phyloP scores from a whole-genome alignment of 1,140 invertebrate genomes.

The Drosophila equinoxialis region DNA sequence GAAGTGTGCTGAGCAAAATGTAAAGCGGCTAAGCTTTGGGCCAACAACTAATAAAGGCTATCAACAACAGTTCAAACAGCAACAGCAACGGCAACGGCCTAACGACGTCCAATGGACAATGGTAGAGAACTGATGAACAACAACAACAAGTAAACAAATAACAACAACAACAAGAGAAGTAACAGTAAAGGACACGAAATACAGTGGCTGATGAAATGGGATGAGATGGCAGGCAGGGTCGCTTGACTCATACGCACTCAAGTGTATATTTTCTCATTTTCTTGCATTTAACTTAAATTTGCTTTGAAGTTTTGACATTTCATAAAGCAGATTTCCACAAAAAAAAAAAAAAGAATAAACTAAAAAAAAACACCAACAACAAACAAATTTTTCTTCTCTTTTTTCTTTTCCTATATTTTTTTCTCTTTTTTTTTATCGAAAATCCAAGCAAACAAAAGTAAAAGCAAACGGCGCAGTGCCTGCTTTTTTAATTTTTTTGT shows the following conservation, averaged over 20 bases:
- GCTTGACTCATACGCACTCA: slow-evolving; percentile 67
- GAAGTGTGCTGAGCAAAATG: slow-evolving; percentile 51
- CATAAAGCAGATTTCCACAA: slow-evolving; percentile 72
- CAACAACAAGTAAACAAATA: slow-evolving; percentile 27
- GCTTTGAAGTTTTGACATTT: slow-evolving; percentile 83
- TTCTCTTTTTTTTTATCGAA: slow-evolving; percentile 67
- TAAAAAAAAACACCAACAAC: slow-evolving; percentile 16
- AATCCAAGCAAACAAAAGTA: slow-evolving; percentile 81
- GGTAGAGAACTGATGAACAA: slow-evolving; percentile 65
- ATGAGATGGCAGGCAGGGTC: neutral
- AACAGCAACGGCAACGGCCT: slow-evolving; percentile 30
- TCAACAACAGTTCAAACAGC: slow-evolving; percentile 79
- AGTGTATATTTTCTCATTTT: slow-evolving; percentile 83
- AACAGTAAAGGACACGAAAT: slow-evolving; percentile 31
- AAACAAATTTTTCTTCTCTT: slow-evolving; percentile 44
- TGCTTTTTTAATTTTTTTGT: slow-evolving; percentile 23
- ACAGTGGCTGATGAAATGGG: neutral
- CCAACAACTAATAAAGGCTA: slow-evolving; percentile 80
- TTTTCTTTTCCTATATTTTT: slow-evolving; percentile 26
- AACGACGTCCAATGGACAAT: slow-evolving; percentile 51
- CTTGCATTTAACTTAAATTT: slow-evolving; percentile 78
- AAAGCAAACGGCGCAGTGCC: slow-evolving; percentile 60
- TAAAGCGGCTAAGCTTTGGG: slow-evolving; percentile 73
- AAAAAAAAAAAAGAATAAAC: slow-evolving; percentile 20
- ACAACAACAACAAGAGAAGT: slow-evolving; percentile 19